Conservation (phyloP, 2,888 invertebrate genomes). For the Xanthorhoe designata region DNA sequence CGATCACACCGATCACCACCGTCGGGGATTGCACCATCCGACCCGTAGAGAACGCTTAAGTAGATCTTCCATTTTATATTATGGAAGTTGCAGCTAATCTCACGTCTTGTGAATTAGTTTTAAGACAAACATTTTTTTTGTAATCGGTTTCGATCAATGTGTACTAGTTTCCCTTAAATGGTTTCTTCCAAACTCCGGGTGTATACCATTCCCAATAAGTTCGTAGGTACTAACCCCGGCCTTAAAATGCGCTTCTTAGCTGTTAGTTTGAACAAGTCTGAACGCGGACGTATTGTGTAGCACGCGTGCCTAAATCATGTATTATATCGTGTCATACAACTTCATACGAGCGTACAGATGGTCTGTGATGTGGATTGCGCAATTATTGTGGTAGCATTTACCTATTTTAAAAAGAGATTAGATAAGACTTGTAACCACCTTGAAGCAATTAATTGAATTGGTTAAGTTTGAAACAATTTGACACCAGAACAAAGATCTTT, state of each 20-base stretch:
- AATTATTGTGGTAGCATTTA: conserved; percentile 73
- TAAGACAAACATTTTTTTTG: background rate
- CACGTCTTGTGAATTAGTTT: conserved; percentile 5
- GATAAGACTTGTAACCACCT: background rate
- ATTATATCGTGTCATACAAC: conserved; percentile 27
- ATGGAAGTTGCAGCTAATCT: conserved; percentile 13
- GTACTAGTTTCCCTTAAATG: background rate
- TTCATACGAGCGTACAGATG: conserved; percentile 16
- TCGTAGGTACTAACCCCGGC: conserved; percentile 29
- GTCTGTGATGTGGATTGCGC: conserved; percentile 44
- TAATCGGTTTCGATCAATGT: background rate
- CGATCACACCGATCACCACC: conserved; percentile 78
- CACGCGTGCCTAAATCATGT: conserved; percentile 40
- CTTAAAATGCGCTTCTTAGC: conserved; percentile 38
- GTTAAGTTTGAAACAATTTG: too few species aligned
- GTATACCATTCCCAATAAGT: conserved; percentile 8
- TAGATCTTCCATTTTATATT: conserved; percentile 1
- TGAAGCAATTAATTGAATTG: background rate
- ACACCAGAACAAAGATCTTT: too few species aligned
- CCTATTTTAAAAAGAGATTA: background rate
- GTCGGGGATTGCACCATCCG: conserved; percentile 82
- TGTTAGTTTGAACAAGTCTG: conserved; percentile 41
- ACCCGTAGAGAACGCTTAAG: conserved; percentile 77
- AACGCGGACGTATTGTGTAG: conserved; percentile 28
- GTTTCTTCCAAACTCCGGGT: conserved; percentile 10